These are phyloP conservation scores for Genyomyrus donnyi DNA, from an alignment of 2,113 vertebrate species.

Conservation along the genomic window DNA sequence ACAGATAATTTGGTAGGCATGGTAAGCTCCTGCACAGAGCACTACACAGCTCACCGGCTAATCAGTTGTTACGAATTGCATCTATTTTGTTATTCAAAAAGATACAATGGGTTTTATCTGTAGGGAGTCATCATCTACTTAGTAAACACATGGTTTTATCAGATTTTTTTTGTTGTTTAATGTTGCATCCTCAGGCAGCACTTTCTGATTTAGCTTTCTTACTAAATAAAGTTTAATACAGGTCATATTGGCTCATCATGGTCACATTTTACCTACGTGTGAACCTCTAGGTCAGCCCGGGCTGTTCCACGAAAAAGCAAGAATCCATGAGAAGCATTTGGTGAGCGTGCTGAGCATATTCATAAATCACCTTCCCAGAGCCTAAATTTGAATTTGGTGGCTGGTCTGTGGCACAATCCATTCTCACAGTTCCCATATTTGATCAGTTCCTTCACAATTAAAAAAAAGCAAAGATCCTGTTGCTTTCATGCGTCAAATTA, in stretches of 20 bases:
- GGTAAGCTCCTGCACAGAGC: background rate
- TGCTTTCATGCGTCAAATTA: background rate
- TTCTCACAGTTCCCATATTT: background rate
- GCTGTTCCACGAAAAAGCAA: background rate
- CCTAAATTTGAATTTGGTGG: background rate
- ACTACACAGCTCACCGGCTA: background rate
- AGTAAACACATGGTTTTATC: background rate
- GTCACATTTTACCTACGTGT: background rate
- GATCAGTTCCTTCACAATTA: slow-evolving; percentile 9
- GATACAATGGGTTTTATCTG: background rate
- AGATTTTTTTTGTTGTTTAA: background rate
- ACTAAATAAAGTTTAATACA: background rate
- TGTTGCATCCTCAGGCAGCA: background rate
- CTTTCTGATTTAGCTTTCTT: background rate
- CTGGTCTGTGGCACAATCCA: background rate
- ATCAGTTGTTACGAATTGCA: background rate
- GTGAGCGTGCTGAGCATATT: background rate
- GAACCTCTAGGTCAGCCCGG: background rate
- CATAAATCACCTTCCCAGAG: background rate
- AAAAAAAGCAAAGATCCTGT: background rate
- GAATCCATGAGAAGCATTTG: background rate
- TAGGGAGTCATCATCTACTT: background rate
- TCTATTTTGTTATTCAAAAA: background rate
- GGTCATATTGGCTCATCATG: background rate
- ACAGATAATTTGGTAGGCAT: background rate